Base-by-base conservation (phyloP, 2,888 invertebrate genomes). In the Ceriagrion tenellum region DNA sequence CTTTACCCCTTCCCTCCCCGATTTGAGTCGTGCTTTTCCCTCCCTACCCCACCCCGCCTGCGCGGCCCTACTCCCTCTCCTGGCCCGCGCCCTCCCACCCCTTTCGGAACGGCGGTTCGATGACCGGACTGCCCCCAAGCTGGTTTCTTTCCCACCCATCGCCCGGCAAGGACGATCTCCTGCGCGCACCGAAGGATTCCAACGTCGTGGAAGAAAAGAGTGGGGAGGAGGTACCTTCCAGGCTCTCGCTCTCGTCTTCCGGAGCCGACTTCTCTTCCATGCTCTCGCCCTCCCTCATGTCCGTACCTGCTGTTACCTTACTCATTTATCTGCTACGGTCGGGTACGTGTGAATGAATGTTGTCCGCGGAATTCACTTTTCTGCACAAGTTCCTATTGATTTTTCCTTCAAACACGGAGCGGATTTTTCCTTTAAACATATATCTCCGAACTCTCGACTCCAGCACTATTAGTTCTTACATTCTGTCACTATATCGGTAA, bases 71-170 rank as follows among this genome's bases (percentile, higher is more conserved):
- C 40, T 40, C 91, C 63, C 23, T 30, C 59, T 59, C 56, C n/a
- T 8, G 16, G 30, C 40, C 3, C 26, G 10, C 69, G 26, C n/a
- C 10, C n/a, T n/a, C 59, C 59, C 59, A 20, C 40, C 40, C 47
- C 55, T 26, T 69, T 74, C 69, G 40, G 74, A 35, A 93, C 69
- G 69, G 20, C 93, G 93, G 93, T 93, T 93, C 93, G 93, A 93
- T 93, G 93, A 93, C 91, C 91, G 91, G 91, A 55, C 47, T n/a
- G 63, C 93, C 93, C 69, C 93, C 47, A 93, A 93, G 93, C 93
- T 93, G 93, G 93, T 93, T 93, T 91, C 63, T 63, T 35, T 30
- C 93, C 69, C 93, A 69, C 93, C 69, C 93, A 63, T 93, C 93
- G 93, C 40, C 12, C 93, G 93, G 93, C 93, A 93, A 93, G 93